Conservation (phyloP, 2,797 vertebrate species). For the Dendrocincla tyrannina region DNA sequence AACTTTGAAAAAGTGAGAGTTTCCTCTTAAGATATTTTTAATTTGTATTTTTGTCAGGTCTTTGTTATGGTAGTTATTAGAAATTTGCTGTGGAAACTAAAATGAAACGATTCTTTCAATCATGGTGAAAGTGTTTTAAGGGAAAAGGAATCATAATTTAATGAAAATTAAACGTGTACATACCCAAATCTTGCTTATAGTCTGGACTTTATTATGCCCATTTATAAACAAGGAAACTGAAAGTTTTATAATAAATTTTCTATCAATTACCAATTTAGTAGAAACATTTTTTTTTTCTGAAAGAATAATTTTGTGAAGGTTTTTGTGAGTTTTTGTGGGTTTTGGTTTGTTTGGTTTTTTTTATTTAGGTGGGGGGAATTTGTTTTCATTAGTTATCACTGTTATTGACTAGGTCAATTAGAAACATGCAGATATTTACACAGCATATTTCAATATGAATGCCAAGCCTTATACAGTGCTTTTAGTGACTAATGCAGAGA, state of each 20-base stretch:
- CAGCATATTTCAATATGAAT: background rate
- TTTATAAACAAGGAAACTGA: background rate
- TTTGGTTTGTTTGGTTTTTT: background rate
- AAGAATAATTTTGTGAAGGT: background rate
- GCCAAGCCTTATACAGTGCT: background rate
- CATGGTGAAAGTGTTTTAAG: background rate
- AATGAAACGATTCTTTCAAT: background rate
- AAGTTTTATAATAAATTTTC: background rate
- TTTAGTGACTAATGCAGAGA: background rate
- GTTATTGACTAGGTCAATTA: background rate
- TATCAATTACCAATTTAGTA: background rate
- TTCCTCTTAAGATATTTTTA: background rate
- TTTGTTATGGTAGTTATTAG: background rate
- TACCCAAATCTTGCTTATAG: background rate
- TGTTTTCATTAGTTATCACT: background rate
- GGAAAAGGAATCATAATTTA: background rate
- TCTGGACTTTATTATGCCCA: background rate
- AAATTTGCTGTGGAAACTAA: background rate
- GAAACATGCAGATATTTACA: background rate
- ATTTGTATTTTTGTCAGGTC: background rate
- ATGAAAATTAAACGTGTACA: background rate
- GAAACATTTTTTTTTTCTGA: background rate
- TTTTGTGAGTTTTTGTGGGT: background rate
- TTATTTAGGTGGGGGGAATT: too few relatives aligned
- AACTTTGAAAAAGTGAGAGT: background rate